Percentiles rank a stretch among this genome's conserved stretches.
These are phyloP conservation scores for Dicerorhinus sumatrensis DNA, from an alignment of 2,113 vertebrate genomes.

Conservation along the genomic window DNA sequence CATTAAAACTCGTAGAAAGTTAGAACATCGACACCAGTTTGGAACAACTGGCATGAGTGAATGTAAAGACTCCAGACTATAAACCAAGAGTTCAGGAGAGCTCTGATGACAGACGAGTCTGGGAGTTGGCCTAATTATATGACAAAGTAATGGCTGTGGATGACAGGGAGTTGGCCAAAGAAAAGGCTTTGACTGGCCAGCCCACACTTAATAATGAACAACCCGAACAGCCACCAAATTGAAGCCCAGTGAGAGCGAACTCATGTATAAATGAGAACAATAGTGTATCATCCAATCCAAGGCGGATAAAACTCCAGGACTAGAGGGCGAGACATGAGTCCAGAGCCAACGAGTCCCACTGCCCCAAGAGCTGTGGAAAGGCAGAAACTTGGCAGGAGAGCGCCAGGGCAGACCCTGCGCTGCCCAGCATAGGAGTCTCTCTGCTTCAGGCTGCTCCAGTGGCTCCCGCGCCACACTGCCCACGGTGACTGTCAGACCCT, in stretches of 20 bases:
- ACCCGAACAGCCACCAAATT: background rate
- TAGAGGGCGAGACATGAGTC: background rate
- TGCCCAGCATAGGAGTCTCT: background rate
- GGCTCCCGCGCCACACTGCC: background rate
- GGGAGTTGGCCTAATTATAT: background rate
- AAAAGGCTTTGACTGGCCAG: background rate
- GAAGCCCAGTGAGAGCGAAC: background rate
- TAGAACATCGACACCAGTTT: background rate
- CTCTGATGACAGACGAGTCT: background rate
- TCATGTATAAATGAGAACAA: background rate
- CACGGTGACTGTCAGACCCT: accelerated
- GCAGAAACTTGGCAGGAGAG: background rate
- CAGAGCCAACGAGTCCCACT: no score
- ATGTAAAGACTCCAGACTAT: background rate
- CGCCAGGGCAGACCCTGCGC: accelerated
- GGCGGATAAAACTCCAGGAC: background rate
- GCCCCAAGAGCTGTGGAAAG: background rate
- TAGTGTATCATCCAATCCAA: no score
- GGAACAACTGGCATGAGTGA: background rate
- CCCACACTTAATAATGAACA: background rate
- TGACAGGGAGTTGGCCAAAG: background rate
- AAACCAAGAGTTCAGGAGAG: background rate
- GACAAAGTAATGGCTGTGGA: background rate
- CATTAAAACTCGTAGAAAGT: background rate
- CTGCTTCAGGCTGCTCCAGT: no score